These are phyloP conservation scores for Unio pictorum DNA, from an alignment of 2,888 invertebrate species.

Conservation along the genomic window DNA sequence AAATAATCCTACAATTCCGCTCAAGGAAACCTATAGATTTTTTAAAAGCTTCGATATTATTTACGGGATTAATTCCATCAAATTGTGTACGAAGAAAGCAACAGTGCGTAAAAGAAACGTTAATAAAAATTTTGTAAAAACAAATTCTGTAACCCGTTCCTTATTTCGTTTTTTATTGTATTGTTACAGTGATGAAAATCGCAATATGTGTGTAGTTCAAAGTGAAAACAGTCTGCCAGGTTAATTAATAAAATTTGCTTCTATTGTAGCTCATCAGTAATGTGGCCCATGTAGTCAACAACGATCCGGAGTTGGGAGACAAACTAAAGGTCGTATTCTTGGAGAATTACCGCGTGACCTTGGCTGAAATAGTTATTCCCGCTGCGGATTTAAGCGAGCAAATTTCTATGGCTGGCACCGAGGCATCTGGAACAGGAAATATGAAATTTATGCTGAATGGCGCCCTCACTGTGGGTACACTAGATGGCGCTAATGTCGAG, in stretches of 20 bases:
- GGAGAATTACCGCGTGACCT: conserved; percentile 97
- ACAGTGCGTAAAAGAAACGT: too few species aligned
- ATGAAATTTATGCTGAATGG: conserved; percentile 99
- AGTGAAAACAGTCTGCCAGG: too few species aligned
- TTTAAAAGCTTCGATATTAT: too few species aligned
- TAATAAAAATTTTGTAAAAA: too few species aligned
- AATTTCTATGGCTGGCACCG: conserved; percentile 98
- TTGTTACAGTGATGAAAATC: too few species aligned
- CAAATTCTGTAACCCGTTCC: too few species aligned
- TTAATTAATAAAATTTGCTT: conserved; percentile 64
- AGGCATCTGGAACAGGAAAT: conserved; percentile 98
- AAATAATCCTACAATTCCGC: too few species aligned
- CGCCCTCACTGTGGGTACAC: conserved; percentile 97
- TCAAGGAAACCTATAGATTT: too few species aligned
- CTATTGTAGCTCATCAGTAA: conserved; percentile 83
- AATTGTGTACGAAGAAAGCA: too few species aligned
- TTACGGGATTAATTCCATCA: too few species aligned
- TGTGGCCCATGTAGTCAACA: conserved; percentile 95
- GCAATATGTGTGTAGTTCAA: too few species aligned
- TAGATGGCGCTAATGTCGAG: conserved; percentile 99
- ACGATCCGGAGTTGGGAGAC: conserved; percentile 96
- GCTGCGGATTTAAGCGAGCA: conserved; percentile 98
- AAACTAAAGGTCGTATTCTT: conserved; percentile 93
- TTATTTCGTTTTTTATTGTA: too few species aligned
- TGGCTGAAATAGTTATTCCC: conserved; percentile 98